phyloP scores from a whole-genome alignment of 35 echinoderm and acorn worm species.

The Apostichopus californicus region DNA sequence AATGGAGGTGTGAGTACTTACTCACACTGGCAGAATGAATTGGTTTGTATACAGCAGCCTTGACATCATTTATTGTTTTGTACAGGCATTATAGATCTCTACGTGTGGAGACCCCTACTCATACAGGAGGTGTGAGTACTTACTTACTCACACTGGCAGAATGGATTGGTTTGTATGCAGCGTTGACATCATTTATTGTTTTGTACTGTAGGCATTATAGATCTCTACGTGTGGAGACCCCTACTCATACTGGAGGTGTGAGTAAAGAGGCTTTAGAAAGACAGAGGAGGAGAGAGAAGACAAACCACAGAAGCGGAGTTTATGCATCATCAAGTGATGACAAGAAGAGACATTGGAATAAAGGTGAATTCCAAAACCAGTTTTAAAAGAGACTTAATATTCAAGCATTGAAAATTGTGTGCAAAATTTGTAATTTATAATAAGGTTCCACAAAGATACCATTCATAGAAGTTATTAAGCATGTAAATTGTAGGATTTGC shows the following conservation, averaged over 20 bases:
- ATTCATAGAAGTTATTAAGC: too few species aligned
- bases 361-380: conserved; percentile 13
- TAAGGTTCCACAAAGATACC: too few species aligned
- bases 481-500: too few species aligned
- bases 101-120: conserved; percentile 85
- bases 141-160: background rate
- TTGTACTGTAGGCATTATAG: conserved; percentile 77
- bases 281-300: conserved; percentile 65
- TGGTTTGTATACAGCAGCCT: too few species aligned
- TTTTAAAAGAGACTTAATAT: too few species aligned
- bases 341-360: conserved; percentile 37
- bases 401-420: too few species aligned
- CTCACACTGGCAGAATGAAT: conserved; percentile 80
- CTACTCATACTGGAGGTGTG: conserved; percentile 91
- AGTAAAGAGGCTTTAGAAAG: conserved; percentile 77
- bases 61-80: background rate
- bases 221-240: conserved; percentile 79
- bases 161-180: too few species aligned
- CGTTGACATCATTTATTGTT: background rate
- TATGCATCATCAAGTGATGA: conserved; percentile 86
- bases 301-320: conserved; percentile 64
- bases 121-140: conserved; percentile 91
- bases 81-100: conserved; percentile 84
- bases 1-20: too few species aligned
- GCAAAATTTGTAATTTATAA: too few species aligned